Percentiles rank a stretch among this genome's conserved stretches.
These are phyloP conservation scores for Drosophila ustulata DNA, from an alignment of 2,888 invertebrate species.

Conservation along the genomic window DNA sequence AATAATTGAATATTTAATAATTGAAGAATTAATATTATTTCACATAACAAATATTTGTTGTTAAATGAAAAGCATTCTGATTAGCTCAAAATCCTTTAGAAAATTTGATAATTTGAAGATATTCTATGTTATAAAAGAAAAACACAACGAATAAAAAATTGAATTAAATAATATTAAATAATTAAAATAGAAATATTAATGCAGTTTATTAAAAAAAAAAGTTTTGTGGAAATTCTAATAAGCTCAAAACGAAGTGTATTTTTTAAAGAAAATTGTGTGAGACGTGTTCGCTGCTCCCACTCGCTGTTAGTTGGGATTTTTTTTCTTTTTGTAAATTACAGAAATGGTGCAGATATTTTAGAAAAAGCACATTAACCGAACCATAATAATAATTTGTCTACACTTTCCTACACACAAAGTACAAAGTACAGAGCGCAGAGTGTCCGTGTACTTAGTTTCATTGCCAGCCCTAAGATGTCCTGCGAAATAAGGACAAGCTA, in stretches of 20 bases:
- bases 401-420: constrained; percentile 36
- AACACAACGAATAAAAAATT: too few species aligned
- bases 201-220: too few species aligned
- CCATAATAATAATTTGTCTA: constrained; percentile 73
- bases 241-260: constrained; percentile 13
- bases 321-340: constrained; percentile 28
- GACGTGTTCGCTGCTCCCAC: not conserved
- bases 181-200: too few species aligned
- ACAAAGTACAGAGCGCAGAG: not conserved
- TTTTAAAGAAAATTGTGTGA: constrained; percentile 1
- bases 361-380: constrained; percentile 57
- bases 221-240: too few species aligned
- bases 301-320: constrained; percentile 1
- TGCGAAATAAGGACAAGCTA: not conserved
- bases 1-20: too few species aligned
- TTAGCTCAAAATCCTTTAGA: too few species aligned
- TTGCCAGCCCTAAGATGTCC: not conserved
- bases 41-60: too few species aligned
- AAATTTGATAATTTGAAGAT: too few species aligned
- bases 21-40: too few species aligned
- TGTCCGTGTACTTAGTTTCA: not conserved
- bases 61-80: too few species aligned
- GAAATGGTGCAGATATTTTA: constrained; percentile 52
- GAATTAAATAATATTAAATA: too few species aligned
- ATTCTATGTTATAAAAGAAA: too few species aligned